Evolutionary conservation across 2,888 invertebrate genomes (phyloP).

Genomic region (Cenopis cana): DNA sequence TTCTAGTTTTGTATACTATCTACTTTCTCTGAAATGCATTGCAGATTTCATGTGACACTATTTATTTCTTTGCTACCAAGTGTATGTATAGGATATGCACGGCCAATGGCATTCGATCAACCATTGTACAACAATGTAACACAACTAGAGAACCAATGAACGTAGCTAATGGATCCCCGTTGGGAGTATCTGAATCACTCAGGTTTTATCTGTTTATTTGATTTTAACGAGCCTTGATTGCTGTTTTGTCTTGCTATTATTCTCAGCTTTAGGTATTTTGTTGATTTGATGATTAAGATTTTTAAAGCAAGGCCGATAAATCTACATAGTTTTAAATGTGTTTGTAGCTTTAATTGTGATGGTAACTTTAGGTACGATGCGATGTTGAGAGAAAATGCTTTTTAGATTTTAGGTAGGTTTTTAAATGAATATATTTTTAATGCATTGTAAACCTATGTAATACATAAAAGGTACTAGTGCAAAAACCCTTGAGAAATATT

Average conservation of each 20-base stretch:
- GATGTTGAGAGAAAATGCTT: no score
- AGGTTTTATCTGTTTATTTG: background rate
- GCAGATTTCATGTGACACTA: no score
- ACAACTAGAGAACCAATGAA: conserved; percentile 2
- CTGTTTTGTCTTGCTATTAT: background rate
- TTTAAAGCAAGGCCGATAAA: background rate
- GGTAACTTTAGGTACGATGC: no score
- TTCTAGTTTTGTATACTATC: no score
- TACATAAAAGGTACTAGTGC: no score
- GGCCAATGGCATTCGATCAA: conserved; percentile 1
- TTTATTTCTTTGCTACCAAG: background rate
- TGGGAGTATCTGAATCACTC: background rate
- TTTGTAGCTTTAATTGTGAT: no score
- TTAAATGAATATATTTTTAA: no score
- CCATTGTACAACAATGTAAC: conserved; percentile 2
- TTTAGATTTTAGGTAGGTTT: no score
- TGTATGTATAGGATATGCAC: background rate
- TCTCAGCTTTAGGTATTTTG: background rate
- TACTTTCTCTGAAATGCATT: no score
- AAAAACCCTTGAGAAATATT: no score
- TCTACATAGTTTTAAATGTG: background rate
- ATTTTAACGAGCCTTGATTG: background rate
- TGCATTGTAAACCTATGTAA: no score
- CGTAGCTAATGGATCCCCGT: conserved; percentile 2
- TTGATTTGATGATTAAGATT: background rate